phyloP scores from a whole-genome alignment of 2,888 invertebrate genomes.

The Cataglyphis albicans region DNA sequence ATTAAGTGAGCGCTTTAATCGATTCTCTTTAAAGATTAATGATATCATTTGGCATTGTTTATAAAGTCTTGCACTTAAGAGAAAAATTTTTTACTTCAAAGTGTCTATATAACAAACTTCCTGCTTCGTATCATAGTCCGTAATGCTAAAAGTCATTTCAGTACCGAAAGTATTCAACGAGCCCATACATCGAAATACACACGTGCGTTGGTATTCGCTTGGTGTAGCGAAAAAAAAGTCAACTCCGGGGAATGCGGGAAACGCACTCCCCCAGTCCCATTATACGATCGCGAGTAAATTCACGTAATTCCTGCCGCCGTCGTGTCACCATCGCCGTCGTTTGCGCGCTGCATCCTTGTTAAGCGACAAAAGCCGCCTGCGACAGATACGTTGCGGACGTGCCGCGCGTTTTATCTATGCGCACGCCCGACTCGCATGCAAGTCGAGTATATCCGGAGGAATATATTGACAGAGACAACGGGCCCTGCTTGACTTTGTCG shows the following conservation, averaged over 20 bases:
- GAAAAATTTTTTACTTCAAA: background rate
- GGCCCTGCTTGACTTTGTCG: conserved; percentile 24
- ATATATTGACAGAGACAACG: conserved; percentile 64
- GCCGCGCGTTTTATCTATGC: conserved; percentile 71
- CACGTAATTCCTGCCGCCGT: conserved; percentile 48
- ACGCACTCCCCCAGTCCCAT: conserved; percentile 23
- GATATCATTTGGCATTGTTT: background rate
- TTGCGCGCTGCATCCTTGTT: conserved; percentile 46
- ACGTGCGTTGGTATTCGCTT: background rate
- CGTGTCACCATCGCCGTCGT: conserved; percentile 24
- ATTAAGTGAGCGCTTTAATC: background rate
- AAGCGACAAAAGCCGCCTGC: conserved; percentile 60
- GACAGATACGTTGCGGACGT: conserved; percentile 61
- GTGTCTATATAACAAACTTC: conserved; percentile 20
- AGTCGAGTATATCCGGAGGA: conserved; percentile 68
- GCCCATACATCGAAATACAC: background rate
- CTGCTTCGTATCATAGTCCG: background rate
- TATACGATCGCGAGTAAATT: conserved; percentile 58
- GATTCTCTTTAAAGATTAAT: background rate
- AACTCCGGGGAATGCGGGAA: conserved; percentile 1
- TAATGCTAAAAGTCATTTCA: conserved; percentile 15
- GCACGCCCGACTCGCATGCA: conserved; percentile 70
- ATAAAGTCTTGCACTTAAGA: background rate
- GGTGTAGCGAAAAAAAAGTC: background rate
- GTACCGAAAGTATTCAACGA: conserved; percentile 15